Conservation (phyloP, 2,113 vertebrate species). For the Cavia aperea region DNA sequence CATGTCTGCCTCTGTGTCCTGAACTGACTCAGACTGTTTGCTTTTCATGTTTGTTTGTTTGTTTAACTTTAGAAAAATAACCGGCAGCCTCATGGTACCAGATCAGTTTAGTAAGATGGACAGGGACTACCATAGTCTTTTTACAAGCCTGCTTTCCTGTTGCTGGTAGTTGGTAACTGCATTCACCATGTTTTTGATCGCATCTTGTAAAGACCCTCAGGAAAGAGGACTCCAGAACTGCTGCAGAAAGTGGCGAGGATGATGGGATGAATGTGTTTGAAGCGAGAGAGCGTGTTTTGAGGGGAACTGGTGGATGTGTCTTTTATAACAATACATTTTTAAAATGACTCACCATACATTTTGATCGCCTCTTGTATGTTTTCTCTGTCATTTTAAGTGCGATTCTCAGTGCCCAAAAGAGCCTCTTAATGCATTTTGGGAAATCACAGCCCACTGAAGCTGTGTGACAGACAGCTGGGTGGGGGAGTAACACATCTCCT, state of each 20-base stretch:
- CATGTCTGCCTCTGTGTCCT: background rate
- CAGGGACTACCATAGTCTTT: background rate
- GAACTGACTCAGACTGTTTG: background rate
- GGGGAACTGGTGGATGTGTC: background rate
- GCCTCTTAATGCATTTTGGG: background rate
- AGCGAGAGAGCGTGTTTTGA: no score
- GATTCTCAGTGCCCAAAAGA: background rate
- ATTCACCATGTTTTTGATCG: no score
- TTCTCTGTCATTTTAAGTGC: background rate
- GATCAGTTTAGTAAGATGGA: background rate
- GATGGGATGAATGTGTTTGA: no score
- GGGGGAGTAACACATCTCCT: rapidly evolving
- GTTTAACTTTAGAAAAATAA: background rate
- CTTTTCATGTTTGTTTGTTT: background rate
- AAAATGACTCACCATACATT: background rate
- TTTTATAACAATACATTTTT: background rate
- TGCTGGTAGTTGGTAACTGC: background rate
- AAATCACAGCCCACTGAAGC: background rate
- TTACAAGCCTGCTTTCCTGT: background rate
- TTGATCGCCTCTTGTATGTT: background rate
- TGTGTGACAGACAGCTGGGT: background rate
- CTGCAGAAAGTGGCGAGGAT: no score
- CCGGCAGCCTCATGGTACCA: background rate
- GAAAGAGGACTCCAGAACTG: no score
- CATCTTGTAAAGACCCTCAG: no score